Base-by-base conservation (phyloP, 2,113 vertebrate genomes). In the Epinephelus lanceolatus region DNA sequence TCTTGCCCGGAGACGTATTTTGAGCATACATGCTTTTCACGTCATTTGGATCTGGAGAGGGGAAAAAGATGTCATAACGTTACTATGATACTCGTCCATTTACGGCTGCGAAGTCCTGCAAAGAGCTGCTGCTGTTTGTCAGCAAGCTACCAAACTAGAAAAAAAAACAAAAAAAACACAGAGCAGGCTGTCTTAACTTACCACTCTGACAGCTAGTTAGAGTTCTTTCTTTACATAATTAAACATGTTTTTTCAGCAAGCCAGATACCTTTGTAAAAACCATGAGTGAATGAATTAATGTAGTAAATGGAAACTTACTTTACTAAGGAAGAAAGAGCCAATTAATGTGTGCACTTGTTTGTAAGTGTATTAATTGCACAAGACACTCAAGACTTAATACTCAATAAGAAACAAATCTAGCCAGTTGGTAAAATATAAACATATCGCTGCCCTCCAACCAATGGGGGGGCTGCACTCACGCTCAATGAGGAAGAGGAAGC, bases 401-500 rank as follows among this genome's bases (percentile, higher is more conserved):
- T 57, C 9, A 1, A 12, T 17, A 15, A 55, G 6, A n/a, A 12
- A 23, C 33, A 4, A 74, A 33, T 23, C 37, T 33, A 66, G 37
- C 9, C 30, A 65, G 13, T 19, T 3, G 57, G 12, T 9, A 6
- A 60, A 25, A 11, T 45, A 78, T n/a, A 3, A 53, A 53, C 8
- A 47, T 18, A 51, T 5, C 47, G n/a, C 30, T 23, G 49, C 11
- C 7, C 18, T 25, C 7, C 19, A 37, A 2, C 18, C 14, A 52
- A 68, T 33, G 3, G 61, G 9, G n/a, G 49, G 51, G 63, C 18
- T 21, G 12, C 12, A 96, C 97, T 97, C 86, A 99, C 98, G 96
- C 73, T 99, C 98, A 3, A 99, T 96, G 0, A 99, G 97, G 91
- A 99, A 99, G 85, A 99, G 71, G 94, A 98, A 99, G 93, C 97